Evolutionary conservation across 1,140 invertebrate genomes (phyloP), one percentile per base, ranked within the genome.

Genomic region (Pomacea maculata): DNA sequence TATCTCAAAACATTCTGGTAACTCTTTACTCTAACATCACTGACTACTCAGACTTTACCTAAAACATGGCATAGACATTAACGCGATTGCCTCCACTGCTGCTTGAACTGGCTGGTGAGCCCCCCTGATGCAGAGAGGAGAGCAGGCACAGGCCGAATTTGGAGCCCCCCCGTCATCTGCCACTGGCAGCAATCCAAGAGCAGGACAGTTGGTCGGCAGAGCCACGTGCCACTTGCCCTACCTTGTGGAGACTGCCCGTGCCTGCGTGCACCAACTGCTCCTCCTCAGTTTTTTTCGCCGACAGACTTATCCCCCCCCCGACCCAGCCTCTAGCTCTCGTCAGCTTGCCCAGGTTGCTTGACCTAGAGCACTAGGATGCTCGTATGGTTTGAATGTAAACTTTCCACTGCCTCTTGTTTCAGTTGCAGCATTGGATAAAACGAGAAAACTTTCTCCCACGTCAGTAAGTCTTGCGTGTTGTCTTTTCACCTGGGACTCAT

Each of bases 1-100:
- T 88, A 89, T 89, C 82, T 79, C 57, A 80, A 82, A 83, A 45
- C 75, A 70, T 34, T 78, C 77, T 78, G 77, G 77, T 78, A 78
- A 78, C 77, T 70, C 67, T 78, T 78, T 78, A 78, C 77, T 78
- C 77, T 78, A 67, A 67, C 77, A 78, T 78, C 77, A 78, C 54
- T 78, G 77, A 70, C 67, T 70, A 70, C 67, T 70, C 67, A 70
- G 67, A 78, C 77, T 70, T 78, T 54, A 78, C 77, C 67, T 78
- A 78, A 71, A 78, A 61, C 57, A 14, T 61, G 57, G 57, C 57
- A 29, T 77, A 77, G 57, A 68, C 75, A 21, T 10, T 75, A 75
- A 75, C 21, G 57, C 73, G n/a, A 15, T 67, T 55, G 17, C 68
- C 65, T 78, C 34, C 67, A 54, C 57, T 78, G 77, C 77, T 78